These are phyloP conservation scores for Ailurus styani DNA, from an alignment of 2,113 vertebrate genomes.

Conservation along the genomic window DNA sequence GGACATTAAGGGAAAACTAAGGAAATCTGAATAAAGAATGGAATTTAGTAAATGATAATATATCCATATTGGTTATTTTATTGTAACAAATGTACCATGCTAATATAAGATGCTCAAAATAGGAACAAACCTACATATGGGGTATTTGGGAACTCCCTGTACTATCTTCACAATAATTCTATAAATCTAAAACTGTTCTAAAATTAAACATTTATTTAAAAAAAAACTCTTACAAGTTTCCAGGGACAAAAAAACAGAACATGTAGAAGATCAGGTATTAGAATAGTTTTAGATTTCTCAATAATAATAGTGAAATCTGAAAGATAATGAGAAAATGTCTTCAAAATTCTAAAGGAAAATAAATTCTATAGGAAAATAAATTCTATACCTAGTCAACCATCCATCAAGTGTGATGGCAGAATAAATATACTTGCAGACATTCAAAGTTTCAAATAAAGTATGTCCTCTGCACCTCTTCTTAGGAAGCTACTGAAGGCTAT, in stretches of 20 bases:
- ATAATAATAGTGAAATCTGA: neutral
- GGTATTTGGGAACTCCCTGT: neutral
- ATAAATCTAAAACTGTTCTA: neutral
- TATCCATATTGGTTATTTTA: neutral
- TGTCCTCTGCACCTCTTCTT: neutral
- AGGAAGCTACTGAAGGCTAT: neutral
- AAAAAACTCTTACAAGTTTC: neutral
- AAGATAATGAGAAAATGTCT: neutral
- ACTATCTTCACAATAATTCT: neutral
- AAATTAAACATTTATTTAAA: neutral
- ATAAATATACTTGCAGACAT: neutral
- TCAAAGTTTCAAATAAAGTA: neutral
- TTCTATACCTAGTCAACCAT: conserved; percentile 20
- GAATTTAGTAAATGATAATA: neutral
- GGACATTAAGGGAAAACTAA: neutral
- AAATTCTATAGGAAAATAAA: neutral
- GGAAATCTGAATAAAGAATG: neutral
- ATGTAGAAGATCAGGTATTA: neutral
- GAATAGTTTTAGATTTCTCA: conserved; percentile 6
- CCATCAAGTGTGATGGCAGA: neutral
- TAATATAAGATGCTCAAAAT: neutral
- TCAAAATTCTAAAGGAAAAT: conserved; percentile 33
- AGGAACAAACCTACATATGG: neutral
- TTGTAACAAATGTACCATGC: neutral
- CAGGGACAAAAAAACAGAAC: neutral